Evolutionary conservation across 1,140 invertebrate species (phyloP).

Genomic region (Sarcophaga bullata): DNA sequence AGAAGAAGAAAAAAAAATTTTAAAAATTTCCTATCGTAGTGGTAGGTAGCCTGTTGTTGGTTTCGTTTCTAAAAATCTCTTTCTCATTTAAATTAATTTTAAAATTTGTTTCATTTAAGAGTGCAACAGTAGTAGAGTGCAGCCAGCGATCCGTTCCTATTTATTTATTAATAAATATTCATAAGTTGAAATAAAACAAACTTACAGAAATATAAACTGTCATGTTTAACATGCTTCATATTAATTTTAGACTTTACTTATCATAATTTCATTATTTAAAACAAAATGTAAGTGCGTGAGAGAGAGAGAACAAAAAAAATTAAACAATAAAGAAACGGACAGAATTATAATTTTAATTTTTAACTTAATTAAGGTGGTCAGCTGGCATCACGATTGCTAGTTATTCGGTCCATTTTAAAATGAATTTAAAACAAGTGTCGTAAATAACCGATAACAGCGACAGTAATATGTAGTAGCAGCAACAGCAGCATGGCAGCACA

Average conservation of each 20-base stretch:
- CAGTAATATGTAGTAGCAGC: not conserved
- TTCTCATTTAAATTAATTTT: conserved; percentile 35
- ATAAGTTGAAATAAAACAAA: not conserved
- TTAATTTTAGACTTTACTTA: not conserved
- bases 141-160: too few species aligned
- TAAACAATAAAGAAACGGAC: too few species aligned
- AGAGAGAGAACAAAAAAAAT: too few species aligned
- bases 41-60: not conserved
- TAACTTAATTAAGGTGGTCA: conserved; percentile 40
- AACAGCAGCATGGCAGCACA: not conserved
- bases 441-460: not conserved
- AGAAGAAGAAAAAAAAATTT: conserved; percentile 4
- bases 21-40: not conserved
- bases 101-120: conserved; percentile 64
- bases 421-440: not conserved
- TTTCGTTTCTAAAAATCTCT: not conserved
- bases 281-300: not conserved
- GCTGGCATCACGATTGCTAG: not conserved
- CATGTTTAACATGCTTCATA: conserved; percentile 26
- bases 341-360: not conserved
- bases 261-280: conserved; percentile 22
- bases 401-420: not conserved
- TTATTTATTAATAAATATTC: not conserved
- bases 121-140: conserved; percentile 25
- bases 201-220: not conserved